Evolutionary conservation across 2,113 vertebrate species (phyloP), one percentile per base, ranked within the genome.

Genomic region (Solea solea): DNA sequence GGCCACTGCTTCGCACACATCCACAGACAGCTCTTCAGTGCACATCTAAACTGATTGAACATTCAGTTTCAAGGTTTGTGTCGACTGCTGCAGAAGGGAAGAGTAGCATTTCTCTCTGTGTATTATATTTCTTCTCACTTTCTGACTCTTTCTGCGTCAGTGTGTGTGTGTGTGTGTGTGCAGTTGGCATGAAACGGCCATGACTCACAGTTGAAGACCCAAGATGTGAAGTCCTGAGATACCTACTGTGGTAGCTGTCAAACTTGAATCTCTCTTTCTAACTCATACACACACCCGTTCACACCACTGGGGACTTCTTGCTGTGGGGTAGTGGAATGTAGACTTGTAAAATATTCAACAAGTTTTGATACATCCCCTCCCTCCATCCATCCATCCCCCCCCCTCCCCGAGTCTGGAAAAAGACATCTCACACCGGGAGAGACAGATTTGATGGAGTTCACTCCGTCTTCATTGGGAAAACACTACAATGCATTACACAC

Each of bases 321-420:
- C 66, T 75, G 64, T 78, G 63, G 62, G 80, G 70, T 71, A 72
- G 51, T 69, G 59, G 51, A 85, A 75, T 73, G 64, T 48, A 67
- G 59, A 75, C 72, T 78, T 74, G 58, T 88, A 80, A 88, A 85
- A 83, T 83, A 84, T 88, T 88, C 63, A 88, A 72, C 81, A 86
- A 70, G 78, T 81, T 83, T 74, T 61, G 70, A 82, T 80, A 77
- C 60, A 69, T 72, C 34, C 64, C 55, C 82, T 53, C 67, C 49
- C 55, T 72, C 68, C 51, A 46, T 76, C 76, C 63, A 65, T 76
- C 76, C 63, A 65, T 60, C 44, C 52, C n/a, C 21, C 1, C 21
- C 21, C 21, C 21, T 21, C n/a, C n/a, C n/a, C 11, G 27, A 58
- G 69, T 54, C 64, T 82, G 59, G 51, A 74, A 74, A 72, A 67